Evolutionary conservation across 2,113 vertebrate genomes (phyloP), one percentile per base, ranked within the genome.

Genomic region (Salminus brasiliensis): DNA sequence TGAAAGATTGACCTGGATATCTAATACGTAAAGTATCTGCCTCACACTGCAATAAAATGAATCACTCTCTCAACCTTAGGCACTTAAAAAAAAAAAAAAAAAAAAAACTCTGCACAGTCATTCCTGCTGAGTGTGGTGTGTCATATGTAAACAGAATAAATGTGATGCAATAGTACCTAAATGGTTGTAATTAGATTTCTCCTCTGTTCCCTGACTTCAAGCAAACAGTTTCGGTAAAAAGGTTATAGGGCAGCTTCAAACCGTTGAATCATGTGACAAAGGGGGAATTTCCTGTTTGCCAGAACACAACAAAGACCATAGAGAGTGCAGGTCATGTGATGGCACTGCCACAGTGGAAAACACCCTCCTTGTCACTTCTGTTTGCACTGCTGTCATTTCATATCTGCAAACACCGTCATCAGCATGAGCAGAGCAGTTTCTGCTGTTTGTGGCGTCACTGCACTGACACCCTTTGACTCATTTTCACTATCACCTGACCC

Each of bases 261-360:
- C 52, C 76, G 32, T n/a, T 36, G 6, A 23, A 74, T 86, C 86
- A 88, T 78, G 86, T 88, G 86, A 86, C 36, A 4, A n/a, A 80
- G 77, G 47, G 71, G 87, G 87, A 81, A 83, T 87, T 90, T 89
- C 83, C 86, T 84, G 77, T 75, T 87, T 32, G 45, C 32, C 23
- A 36, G 5, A 67, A 41, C 59, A 74, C 45, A 45, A 77, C 63
- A 79, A 67, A 52, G 62, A 18, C 32, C 3, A 36, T 21, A 45
- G 36, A 23, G 18, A 52, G 43, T 49, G 23, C 25, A 3, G 43
- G 78, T 79, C 84, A 85, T 78, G 86, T 86, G 85, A 88, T 65
- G 36, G 66, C 4, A 16, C 1, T 47, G 12, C 15, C n/a, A 25
- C 32, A 4, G 53, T 47, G 79, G 69, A 76, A 80, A 85, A 81